These are phyloP conservation scores for Corythornis leucogaster DNA, from an alignment of 2,797 vertebrate genomes.

Conservation along the genomic window DNA sequence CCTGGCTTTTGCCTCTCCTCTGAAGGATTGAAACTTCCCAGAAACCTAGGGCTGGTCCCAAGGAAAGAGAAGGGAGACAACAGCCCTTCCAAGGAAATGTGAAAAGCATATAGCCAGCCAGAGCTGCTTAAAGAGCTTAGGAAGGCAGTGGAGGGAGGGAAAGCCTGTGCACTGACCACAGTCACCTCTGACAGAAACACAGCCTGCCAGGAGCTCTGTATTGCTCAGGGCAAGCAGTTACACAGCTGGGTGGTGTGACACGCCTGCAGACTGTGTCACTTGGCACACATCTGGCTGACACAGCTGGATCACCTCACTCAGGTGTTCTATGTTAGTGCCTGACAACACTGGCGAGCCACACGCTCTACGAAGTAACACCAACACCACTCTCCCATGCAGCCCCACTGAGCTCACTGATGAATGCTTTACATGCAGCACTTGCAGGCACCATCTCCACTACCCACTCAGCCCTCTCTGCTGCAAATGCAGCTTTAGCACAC, in stretches of 20 bases:
- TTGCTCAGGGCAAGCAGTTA: constrained; percentile 40
- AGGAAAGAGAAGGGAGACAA: constrained; percentile 21
- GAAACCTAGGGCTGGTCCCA: constrained; percentile 25
- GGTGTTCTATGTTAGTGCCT: constrained; percentile 45
- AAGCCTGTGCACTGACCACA: not conserved
- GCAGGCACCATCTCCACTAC: constrained; percentile 15
- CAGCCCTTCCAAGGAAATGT: constrained; percentile 18
- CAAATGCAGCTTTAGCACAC: constrained; percentile 50
- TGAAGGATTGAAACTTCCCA: constrained; percentile 25
- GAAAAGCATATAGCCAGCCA: not conserved
- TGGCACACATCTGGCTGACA: constrained; percentile 43
- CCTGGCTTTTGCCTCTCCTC: constrained; percentile 18
- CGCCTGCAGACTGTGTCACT: constrained; percentile 9
- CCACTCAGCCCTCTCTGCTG: not conserved
- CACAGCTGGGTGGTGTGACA: not conserved
- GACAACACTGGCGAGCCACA: not conserved
- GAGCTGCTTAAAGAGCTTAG: constrained; percentile 37
- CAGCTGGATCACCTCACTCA: constrained; percentile 50
- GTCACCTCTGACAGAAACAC: constrained; percentile 22
- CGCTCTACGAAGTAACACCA: not conserved
- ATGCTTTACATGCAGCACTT: not conserved
- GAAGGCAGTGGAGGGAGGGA: constrained; percentile 19
- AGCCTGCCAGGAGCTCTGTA: constrained; percentile 20
- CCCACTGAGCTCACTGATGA: not conserved
- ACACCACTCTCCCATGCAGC: constrained; percentile 9